Evolutionary conservation across 2,113 vertebrate genomes (phyloP), one percentile per base, ranked within the genome.

Genomic region (Hypocryptadius cinnamomeus): DNA sequence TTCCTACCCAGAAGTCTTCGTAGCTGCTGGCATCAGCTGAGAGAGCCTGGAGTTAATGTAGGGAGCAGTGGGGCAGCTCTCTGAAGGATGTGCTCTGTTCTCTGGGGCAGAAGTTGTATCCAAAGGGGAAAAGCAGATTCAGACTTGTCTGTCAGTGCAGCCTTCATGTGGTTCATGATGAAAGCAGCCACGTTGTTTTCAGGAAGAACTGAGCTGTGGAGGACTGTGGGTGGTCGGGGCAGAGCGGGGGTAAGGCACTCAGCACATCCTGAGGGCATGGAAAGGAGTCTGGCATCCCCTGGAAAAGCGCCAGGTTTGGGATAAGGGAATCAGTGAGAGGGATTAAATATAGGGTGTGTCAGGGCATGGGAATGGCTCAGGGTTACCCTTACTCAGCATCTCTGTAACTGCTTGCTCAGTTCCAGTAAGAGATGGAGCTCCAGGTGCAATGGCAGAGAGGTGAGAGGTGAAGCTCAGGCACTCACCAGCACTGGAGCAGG

Each of bases 241-340:
- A 18, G 35, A 66, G 35, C 3, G 0, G 9, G 44, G n/a, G 37
- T 24, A 70, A 45, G 0, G 1, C 76, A 44, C 21, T 9, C 25
- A 89, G 44, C 10, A 8, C 53, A 11, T 37, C 85, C 74, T 21
- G 71, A 80, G 79, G 63, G 66, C 33, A 53, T 2, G 10, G 70
- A 73, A 53, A 3, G 0, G 47, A 65, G 28, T 21, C 44, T 92
- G 81, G 60, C 37, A 54, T 50, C 31, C 61, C 19, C 1, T 17
- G 45, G 33, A 82, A 87, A 10, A 73, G 8, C 40, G 18, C 7
- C 11, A 37, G 35, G 17, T 56, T 53, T 53, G 45, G 40, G n/a
- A 19, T 40, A 44, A 84, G 30, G 17, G 21, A 12, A 48, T 51
- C 17, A n/a, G 44, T 5, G 76, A 81, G 22, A 85, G 6, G 12